A percentile compares a stretch with the other conserved stretches of the same genome.
These are phyloP conservation scores for Oeneis ivallda DNA, from an alignment of 2,888 invertebrate genomes.

Conservation along the genomic window DNA sequence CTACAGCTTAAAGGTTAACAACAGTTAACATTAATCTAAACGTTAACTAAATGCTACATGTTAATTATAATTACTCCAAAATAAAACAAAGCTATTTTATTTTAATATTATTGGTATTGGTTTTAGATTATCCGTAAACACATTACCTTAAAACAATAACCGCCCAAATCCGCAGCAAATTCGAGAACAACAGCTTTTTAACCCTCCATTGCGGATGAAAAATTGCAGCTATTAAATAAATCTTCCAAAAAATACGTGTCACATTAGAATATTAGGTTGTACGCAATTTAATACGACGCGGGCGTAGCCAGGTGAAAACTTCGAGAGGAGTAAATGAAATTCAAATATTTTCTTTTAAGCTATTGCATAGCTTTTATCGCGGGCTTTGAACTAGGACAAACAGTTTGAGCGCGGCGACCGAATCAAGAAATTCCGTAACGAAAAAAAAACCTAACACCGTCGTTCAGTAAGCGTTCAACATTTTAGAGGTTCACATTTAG, in stretches of 20 bases:
- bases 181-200: conserved; percentile 19
- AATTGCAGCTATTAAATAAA: conserved; percentile 32
- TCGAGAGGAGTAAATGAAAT: background rate
- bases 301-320: conserved; percentile 10
- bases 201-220: conserved; percentile 23
- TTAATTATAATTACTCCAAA: background rate
- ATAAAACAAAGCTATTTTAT: background rate
- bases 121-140: conserved; percentile 12
- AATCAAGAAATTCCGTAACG: too few relatives aligned
- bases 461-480: too few relatives aligned
- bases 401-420: too few relatives aligned
- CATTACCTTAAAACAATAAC: conserved; percentile 17
- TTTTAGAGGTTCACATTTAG: too few relatives aligned
- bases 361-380: too few relatives aligned
- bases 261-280: conserved; percentile 37
- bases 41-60: too few relatives aligned
- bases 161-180: conserved; percentile 11
- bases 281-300: conserved; percentile 30
- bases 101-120: background rate
- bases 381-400: too few relatives aligned
- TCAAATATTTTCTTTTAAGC: background rate
- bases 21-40: too few relatives aligned
- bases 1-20: too few relatives aligned
- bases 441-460: too few relatives aligned
- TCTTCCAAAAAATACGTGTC: conserved; percentile 30